These are phyloP conservation scores for Loripinus fragilis DNA, from an alignment of 2,888 invertebrate genomes.

Conservation along the genomic window DNA sequence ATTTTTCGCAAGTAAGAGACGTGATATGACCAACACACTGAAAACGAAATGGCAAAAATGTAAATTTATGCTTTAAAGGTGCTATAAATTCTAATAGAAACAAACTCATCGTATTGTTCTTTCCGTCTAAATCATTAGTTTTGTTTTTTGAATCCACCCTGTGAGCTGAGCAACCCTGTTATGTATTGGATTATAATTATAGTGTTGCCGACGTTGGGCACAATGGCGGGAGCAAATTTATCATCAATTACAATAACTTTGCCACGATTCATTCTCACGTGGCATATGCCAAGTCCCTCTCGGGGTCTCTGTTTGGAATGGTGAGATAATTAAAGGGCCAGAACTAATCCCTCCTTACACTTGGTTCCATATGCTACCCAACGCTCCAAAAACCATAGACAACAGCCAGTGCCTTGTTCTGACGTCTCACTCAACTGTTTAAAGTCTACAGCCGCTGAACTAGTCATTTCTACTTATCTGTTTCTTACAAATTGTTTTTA, in stretches of 20 bases:
- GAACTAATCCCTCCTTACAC: slow-evolving; percentile 15
- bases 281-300: slow-evolving; percentile 18
- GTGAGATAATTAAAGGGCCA: slow-evolving; percentile 20
- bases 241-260: slow-evolving; percentile 7
- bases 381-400: background rate
- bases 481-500: too few relatives aligned
- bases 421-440: too few relatives aligned
- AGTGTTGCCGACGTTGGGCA: background rate
- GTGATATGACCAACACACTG: too few relatives aligned
- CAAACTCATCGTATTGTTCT: slow-evolving; percentile 14
- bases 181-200: slow-evolving; percentile 16
- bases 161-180: slow-evolving; percentile 7
- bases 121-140: background rate
- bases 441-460: too few relatives aligned
- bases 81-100: background rate
- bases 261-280: slow-evolving; percentile 6
- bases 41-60: too few relatives aligned
- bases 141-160: background rate
- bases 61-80: background rate
- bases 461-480: too few relatives aligned
- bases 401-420: too few relatives aligned
- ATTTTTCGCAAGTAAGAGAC: too few relatives aligned
- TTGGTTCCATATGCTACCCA: slow-evolving; percentile 14
- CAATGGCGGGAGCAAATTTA: slow-evolving; percentile 13
- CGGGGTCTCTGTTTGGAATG: slow-evolving; percentile 18